Evolutionary conservation across 2,113 vertebrate genomes (phyloP).

Genomic region (Fulica atra): DNA sequence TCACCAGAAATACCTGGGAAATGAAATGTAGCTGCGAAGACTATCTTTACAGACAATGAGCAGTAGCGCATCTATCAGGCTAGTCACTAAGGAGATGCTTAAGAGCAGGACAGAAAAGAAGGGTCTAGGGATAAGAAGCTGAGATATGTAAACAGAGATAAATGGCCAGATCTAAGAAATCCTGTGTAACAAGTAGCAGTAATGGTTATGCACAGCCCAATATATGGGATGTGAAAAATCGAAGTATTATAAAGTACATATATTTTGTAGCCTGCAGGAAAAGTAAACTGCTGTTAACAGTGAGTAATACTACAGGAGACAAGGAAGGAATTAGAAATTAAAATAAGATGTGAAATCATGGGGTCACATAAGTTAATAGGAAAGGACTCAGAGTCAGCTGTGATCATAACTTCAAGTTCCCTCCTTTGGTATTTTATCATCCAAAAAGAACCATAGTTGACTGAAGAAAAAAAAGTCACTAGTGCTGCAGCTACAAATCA

Average conservation of each 20-base stretch:
- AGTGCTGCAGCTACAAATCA: neutral
- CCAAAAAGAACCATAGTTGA: neutral
- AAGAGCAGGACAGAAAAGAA: neutral
- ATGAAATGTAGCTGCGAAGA: neutral
- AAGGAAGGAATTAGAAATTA: neutral
- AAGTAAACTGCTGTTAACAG: neutral
- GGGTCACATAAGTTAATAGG: neutral
- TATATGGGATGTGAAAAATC: neutral
- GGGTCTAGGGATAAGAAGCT: neutral
- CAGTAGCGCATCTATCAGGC: neutral
- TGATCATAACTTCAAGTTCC: neutral
- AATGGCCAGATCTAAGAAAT: slow-evolving; percentile 9
- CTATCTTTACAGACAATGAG: neutral
- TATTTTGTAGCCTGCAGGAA: neutral
- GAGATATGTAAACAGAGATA: neutral
- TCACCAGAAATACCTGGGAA: neutral
- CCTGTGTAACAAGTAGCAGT: neutral
- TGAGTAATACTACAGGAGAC: neutral
- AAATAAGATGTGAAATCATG: neutral
- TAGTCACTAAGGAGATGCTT: neutral
- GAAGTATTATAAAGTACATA: neutral
- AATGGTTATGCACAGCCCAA: neutral
- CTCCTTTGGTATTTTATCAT: neutral
- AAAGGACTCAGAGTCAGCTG: neutral
- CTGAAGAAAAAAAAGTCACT: neutral